phyloP scores from a whole-genome alignment of 2,797 vertebrate species.

The Arrhamphus sclerolepis region DNA sequence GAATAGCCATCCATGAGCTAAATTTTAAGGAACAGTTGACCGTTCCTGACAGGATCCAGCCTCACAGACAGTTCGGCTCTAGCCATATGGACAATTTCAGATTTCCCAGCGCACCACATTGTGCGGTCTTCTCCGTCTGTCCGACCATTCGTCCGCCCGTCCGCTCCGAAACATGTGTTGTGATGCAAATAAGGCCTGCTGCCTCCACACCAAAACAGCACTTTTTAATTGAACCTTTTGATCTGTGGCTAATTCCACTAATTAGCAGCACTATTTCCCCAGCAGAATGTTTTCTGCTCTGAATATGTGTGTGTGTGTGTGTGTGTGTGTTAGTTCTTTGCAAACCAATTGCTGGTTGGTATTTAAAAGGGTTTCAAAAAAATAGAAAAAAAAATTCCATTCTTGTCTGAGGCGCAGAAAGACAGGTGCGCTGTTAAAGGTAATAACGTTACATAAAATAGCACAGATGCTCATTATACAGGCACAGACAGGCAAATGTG shows the following conservation, averaged over 20 bases:
- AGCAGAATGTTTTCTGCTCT: constrained; percentile 53
- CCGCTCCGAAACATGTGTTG: constrained; percentile 57
- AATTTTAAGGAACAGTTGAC: constrained; percentile 2
- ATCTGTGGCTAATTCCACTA: constrained; percentile 80
- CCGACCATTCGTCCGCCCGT: constrained; percentile 7
- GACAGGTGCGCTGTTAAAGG: constrained; percentile 76
- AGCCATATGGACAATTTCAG: background rate
- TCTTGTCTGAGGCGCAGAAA: constrained; percentile 40
- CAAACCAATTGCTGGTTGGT: constrained; percentile 54
- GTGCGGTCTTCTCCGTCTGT: constrained; percentile 10
- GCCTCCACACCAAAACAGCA: constrained; percentile 52
- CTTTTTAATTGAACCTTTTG: constrained; percentile 81
- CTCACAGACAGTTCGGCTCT: background rate
- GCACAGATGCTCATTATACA: constrained; percentile 76
- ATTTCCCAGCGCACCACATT: constrained; percentile 8
- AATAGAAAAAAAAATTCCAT: constrained; percentile 26
- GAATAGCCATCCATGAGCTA: background rate
- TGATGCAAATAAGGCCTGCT: constrained; percentile 67
- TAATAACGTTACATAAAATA: constrained; percentile 56
- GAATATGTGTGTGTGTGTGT: background rate
- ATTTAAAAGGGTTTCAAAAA: constrained; percentile 51
- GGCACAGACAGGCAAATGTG: constrained; percentile 55
- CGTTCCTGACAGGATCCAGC: too few relatives aligned
- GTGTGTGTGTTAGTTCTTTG: constrained; percentile 11
- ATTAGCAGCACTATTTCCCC: constrained; percentile 71